Evolutionary conservation across 35 echinoderm and acorn worm species (phyloP).

Genomic region (Nesometra sesokonis): DNA sequence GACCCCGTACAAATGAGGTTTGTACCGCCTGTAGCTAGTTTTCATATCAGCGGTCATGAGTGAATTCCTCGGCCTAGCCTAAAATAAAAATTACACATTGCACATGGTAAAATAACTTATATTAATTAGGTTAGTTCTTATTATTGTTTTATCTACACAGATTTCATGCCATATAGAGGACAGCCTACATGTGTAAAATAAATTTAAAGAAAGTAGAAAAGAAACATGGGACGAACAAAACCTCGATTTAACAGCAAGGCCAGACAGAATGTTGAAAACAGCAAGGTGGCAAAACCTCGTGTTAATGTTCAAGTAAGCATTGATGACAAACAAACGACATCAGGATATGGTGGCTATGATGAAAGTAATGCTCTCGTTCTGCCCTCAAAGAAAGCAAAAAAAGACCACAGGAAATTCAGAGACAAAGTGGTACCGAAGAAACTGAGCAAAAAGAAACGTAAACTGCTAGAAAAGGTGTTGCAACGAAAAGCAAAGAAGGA

Average conservation of each 20-base stretch:
- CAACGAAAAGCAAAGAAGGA: constrained; percentile 85
- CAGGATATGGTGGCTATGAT: background rate
- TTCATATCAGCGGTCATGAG: too few species aligned
- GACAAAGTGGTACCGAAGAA: constrained; percentile 45
- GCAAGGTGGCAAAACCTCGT: constrained; percentile 1
- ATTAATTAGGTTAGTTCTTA: too few species aligned
- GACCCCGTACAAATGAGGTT: too few species aligned
- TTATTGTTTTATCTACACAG: too few species aligned
- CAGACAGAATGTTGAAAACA: constrained; percentile 52
- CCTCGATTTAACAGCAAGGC: constrained; percentile 60
- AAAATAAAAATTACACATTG: too few species aligned
- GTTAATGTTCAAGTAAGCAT: constrained; percentile 9
- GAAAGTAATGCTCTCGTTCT: constrained; percentile 74
- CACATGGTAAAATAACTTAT: too few species aligned
- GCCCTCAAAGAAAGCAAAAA: constrained; percentile 53
- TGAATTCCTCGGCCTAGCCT: too few species aligned
- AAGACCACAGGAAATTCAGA: background rate
- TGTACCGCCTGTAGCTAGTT: too few species aligned
- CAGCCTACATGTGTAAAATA: too few species aligned
- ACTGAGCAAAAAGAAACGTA: constrained; percentile 79
- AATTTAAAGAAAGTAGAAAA: too few species aligned
- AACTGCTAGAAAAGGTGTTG: constrained; percentile 69
- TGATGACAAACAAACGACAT: constrained; percentile 20
- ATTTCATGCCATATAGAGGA: too few species aligned
- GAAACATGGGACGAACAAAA: constrained; percentile 57